Evolutionary conservation across 2,888 invertebrate species (phyloP).

Genomic region (Busseola fusca): DNA sequence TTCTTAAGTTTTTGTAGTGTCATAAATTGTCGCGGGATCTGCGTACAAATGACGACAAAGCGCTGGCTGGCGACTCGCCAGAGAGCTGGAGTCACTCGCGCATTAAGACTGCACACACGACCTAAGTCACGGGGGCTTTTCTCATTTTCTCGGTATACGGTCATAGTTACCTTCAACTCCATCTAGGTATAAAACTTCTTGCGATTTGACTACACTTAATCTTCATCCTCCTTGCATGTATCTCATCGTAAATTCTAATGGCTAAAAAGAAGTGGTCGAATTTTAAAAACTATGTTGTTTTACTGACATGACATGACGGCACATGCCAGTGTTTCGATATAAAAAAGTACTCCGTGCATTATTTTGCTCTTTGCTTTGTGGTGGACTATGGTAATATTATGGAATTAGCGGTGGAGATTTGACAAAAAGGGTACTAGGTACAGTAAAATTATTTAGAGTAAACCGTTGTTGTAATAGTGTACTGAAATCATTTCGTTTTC

Average conservation of each 20-base stretch:
- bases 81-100: slow-evolving; percentile 31
- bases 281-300: neutral
- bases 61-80: slow-evolving; percentile 51
- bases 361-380: no score
- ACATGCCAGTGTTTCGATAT: no score
- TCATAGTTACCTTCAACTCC: neutral
- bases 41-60: slow-evolving; percentile 50
- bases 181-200: neutral
- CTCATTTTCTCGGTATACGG: slow-evolving; percentile 5
- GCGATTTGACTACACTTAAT: neutral
- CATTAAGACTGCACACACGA: slow-evolving; percentile 46
- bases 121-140: slow-evolving; percentile 17
- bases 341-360: no score
- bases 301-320: neutral
- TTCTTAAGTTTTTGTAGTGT: slow-evolving; percentile 47
- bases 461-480: neutral
- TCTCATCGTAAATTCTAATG: neutral
- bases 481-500: slow-evolving; percentile 17
- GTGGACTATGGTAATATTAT: neutral
- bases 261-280: neutral
- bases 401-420: neutral
- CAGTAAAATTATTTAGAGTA: neutral
- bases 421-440: neutral
- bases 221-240: neutral
- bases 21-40: slow-evolving; percentile 45